phyloP scores from a whole-genome alignment of 37 sponge, comb jelly and placozoan genomes.

The Axinella damicornis region DNA sequence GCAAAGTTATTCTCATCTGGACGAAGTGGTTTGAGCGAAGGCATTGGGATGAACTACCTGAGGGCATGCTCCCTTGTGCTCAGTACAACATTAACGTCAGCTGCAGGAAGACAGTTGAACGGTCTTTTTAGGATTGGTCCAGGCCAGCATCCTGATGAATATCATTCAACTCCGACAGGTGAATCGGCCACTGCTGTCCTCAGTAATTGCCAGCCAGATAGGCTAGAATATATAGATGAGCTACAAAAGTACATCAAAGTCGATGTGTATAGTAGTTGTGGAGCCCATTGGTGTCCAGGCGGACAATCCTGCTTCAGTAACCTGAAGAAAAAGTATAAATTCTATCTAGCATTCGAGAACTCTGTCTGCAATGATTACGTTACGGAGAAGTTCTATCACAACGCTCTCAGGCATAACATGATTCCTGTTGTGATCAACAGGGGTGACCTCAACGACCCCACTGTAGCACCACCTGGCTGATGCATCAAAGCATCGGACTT shows the following conservation, averaged over 20 bases:
- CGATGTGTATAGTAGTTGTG: background rate
- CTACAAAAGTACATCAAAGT: background rate
- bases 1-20: no score
- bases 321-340: background rate
- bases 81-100: no score
- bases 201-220: background rate
- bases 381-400: conserved; percentile 14
- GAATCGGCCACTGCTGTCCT: background rate
- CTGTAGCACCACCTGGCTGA: conserved; percentile 3
- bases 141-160: no score
- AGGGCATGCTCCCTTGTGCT: no score
- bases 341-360: conserved; percentile 27
- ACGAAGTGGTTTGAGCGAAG: no score
- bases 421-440: conserved; percentile 6
- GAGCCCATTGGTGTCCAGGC: no score
- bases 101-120: no score
- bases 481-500: conserved; percentile 23
- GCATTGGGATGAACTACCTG: no score
- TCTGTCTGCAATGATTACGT: conserved; percentile 10
- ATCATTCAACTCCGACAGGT: no score
- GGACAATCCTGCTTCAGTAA: no score
- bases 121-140: no score
- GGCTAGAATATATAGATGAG: background rate
- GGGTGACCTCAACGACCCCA: background rate
- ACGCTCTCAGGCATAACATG: background rate